Evolutionary conservation across 2,888 invertebrate species (phyloP), one percentile per base, ranked within the genome.

Genomic region (Leucophenga montana): DNA sequence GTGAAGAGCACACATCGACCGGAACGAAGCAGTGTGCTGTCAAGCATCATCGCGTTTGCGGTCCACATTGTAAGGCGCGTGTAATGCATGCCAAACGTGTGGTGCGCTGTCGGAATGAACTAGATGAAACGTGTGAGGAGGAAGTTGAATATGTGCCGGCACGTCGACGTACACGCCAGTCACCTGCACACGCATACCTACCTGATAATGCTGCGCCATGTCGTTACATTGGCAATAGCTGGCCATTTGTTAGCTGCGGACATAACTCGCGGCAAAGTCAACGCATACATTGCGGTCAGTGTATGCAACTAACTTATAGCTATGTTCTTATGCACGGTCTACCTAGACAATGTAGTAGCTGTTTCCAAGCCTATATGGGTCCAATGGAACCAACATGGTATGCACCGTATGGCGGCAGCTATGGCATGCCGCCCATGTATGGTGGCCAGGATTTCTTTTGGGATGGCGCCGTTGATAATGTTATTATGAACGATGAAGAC

Each of bases 11-110:
- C 3, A 11, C 8, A 39, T 11, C 39, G 11, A 50, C 61, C 31
- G 68, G 11, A n/a, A 11, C 27, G 16, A 66, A 73, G 50, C 44
- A 74, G 31, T 87, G 87, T 69, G 68, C 69, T 33, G 78, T 77
- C 39, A 83, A 82, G 48, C 84, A 83, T 0, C 79, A 79, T 46
- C 81, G 85, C 0, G 85, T 85, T 0, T 88, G 88, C 33, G 88
- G 88, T 0, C 68, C 75, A 11, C 84, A 84, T 18, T 88, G 88
- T 16, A 85, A 83, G 68, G 77, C 86, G 1, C 78, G 85, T 1
- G 80, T 86, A 0, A 85, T 88, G 81, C 70, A 82, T 53, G 83
- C 85, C 16, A 81, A 78, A 33, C 78, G 77, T 0, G 76, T 83
- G 0, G 76, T 81, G 0, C 71, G 76, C 0, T 86, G 86, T 64